These are phyloP conservation scores for Actinopyga echinites DNA, from an alignment of 53 echinoderm and acorn worm genomes.

Conservation along the genomic window DNA sequence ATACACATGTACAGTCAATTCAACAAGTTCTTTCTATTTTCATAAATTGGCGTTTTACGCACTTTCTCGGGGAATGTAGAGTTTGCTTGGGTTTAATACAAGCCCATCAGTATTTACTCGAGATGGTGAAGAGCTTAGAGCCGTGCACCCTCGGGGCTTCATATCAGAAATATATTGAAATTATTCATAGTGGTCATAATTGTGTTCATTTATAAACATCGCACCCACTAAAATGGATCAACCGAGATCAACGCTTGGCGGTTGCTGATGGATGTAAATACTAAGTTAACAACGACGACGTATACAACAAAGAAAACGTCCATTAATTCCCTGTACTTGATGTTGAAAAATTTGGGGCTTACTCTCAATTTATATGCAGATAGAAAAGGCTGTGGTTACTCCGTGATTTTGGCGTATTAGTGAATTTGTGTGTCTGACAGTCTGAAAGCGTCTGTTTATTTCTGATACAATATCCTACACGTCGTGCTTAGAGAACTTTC, in stretches of 20 bases:
- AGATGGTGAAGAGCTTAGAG: no score
- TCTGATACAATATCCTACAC: no score
- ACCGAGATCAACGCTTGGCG: neutral
- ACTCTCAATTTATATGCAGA: constrained; percentile 3
- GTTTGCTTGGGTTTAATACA: no score
- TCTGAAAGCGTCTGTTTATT: no score
- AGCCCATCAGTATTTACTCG: no score
- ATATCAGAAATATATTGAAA: constrained; percentile 3
- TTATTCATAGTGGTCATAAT: constrained; percentile 14
- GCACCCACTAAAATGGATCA: neutral
- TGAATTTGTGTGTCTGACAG: no score
- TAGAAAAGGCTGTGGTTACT: neutral
- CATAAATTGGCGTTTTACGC: no score
- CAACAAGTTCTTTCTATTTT: no score
- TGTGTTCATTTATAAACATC: constrained; percentile 6
- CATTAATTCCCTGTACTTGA: neutral
- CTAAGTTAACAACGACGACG: neutral
- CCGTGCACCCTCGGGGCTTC: neutral
- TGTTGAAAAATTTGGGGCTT: neutral
- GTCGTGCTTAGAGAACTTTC: no score
- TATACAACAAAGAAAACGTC: neutral
- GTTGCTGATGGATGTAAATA: neutral
- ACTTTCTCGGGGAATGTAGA: no score
- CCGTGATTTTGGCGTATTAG: no score
- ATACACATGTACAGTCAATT: no score